Evolutionary conservation across 2,113 vertebrate species (phyloP).

Genomic region (Hemiprocne comata): DNA sequence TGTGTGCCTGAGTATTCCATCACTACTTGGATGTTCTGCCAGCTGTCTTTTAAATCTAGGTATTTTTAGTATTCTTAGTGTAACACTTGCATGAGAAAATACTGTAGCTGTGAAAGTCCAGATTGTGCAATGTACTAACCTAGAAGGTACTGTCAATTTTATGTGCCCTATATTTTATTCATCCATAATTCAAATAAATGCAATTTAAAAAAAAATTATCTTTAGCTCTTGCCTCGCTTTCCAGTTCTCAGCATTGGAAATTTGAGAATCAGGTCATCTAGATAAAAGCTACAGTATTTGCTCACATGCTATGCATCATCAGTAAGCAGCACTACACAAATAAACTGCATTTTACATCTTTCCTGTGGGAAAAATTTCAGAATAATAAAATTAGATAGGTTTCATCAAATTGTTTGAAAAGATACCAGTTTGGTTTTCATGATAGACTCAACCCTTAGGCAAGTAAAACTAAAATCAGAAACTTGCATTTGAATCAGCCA

Average conservation of each 20-base stretch:
- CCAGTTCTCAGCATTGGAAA: not conserved
- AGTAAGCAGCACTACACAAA: not conserved
- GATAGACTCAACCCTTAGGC: not conserved
- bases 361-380: not conserved
- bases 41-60: conserved; percentile 4
- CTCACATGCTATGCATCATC: not conserved
- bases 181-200: conserved; percentile 31
- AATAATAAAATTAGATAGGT: not conserved
- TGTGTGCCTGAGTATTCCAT: not conserved
- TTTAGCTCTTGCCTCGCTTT: conserved; percentile 5
- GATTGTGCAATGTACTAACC: conserved; percentile 34
- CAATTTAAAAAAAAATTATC: not conserved
- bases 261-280: not conserved
- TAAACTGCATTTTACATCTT: not conserved
- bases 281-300: not conserved
- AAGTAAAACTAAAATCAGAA: conserved; percentile 9
- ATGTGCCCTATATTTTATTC: conserved; percentile 48
- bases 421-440: not conserved
- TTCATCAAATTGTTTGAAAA: not conserved
- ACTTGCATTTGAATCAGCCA: not conserved
- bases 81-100: conserved; percentile 24
- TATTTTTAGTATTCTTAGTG: conserved; percentile 25
- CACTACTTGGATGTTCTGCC: not conserved
- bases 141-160: conserved; percentile 37
- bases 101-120: conserved; percentile 41